Percentiles rank a stretch among this genome's conserved stretches.
phyloP scores from a whole-genome alignment of 2,888 invertebrate species.

The Nomada hirtipes region DNA sequence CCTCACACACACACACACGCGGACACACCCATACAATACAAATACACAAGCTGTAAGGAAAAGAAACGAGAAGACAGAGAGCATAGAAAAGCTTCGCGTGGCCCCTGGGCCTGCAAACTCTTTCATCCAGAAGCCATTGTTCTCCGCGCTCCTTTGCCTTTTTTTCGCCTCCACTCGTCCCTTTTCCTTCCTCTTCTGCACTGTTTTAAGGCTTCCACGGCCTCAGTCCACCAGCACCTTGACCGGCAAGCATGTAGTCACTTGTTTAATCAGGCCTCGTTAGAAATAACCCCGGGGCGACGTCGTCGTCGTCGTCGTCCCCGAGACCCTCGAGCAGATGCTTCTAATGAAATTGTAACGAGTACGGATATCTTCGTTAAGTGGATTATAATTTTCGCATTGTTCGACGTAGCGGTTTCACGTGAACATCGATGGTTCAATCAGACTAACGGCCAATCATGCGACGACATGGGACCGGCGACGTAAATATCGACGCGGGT shows the following conservation, averaged over 20 bases:
- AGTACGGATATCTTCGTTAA: conserved; percentile 54
- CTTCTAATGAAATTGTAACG: conserved; percentile 66
- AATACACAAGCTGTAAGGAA: not conserved
- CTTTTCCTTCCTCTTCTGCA: conserved; percentile 8
- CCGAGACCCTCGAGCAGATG: conserved; percentile 41
- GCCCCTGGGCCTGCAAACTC: conserved; percentile 73
- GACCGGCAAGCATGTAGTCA: conserved; percentile 58
- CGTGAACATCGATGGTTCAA: not conserved
- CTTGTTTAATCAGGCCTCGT: conserved; percentile 75
- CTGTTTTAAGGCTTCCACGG: conserved; percentile 49
- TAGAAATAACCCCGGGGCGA: conserved; percentile 58
- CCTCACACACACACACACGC: not conserved
- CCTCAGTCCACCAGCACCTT: conserved; percentile 51
- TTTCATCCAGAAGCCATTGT: conserved; percentile 79
- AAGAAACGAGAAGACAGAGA: conserved; percentile 42
- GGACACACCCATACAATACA: no score
- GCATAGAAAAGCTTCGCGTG: conserved; percentile 53
- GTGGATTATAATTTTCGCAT: conserved; percentile 56
- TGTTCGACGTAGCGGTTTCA: conserved; percentile 13
- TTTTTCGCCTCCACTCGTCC: not conserved
- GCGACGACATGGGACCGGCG: not conserved
- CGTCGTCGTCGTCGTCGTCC: conserved; percentile 28
- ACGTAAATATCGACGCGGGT: not conserved
- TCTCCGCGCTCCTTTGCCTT: conserved; percentile 60
- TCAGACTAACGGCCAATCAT: conserved; percentile 13